Evolutionary conservation across 1,140 invertebrate genomes (phyloP).

Genomic region (Calycopis cecrops): DNA sequence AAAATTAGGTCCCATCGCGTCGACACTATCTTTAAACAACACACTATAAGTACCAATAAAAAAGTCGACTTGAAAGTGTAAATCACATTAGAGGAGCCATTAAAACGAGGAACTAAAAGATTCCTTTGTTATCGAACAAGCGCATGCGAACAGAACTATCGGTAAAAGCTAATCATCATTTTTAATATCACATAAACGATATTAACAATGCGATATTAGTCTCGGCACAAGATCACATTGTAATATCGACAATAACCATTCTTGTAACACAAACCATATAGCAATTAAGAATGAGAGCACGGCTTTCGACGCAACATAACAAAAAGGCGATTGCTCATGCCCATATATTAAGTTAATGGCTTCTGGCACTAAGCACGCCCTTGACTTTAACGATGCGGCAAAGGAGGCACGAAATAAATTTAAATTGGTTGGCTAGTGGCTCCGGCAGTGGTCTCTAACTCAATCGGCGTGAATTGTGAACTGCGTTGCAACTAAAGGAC

Average conservation of each 20-base stretch:
- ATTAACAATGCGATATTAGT: no score
- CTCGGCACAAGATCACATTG: no score
- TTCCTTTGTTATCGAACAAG: no score
- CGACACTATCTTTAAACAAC: no score
- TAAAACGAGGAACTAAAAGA: no score
- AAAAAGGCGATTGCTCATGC: slow-evolving; percentile 44
- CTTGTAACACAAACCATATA: slow-evolving; percentile 35
- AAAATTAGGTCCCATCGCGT: no score
- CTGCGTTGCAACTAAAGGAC: slow-evolving; percentile 26
- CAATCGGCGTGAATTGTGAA: slow-evolving; percentile 22
- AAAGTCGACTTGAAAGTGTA: no score
- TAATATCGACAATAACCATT: slow-evolving; percentile 26
- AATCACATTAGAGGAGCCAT: no score
- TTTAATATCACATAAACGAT: no score
- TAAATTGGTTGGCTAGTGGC: slow-evolving; percentile 38
- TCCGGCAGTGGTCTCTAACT: slow-evolving; percentile 28
- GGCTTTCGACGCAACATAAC: slow-evolving; percentile 28
- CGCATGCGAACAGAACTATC: no score
- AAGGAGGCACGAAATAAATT: slow-evolving; percentile 46
- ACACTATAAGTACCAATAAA: no score
- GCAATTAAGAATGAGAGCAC: slow-evolving; percentile 36
- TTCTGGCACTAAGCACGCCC: slow-evolving; percentile 47
- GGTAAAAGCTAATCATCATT: no score
- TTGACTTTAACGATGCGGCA: slow-evolving; percentile 49
- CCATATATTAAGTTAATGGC: slow-evolving; percentile 48